Base-by-base conservation (phyloP, 2,888 invertebrate species). In the Yponomeuta sedellus region DNA sequence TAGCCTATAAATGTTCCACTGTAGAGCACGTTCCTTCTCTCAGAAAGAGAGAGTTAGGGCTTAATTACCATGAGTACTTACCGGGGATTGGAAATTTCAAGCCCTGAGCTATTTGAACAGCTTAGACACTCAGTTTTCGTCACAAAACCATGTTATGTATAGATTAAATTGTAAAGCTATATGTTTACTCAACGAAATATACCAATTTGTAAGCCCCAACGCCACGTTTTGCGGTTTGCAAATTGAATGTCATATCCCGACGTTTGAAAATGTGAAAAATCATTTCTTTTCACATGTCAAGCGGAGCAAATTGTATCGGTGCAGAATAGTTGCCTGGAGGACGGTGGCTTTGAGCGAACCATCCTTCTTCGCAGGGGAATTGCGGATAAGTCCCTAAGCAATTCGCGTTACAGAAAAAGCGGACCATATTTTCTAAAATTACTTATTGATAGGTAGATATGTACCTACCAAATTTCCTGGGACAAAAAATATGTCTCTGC, bases 381-480 rank as follows among this genome's bases (percentile, higher is more conserved):
- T 72, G 70, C 44, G 44, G 73, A 77, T 72, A 76, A 73, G 79
- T 78, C 81, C 82, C 75, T 69, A 75, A 69, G 75, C 78, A 81
- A 83, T 83, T 78, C 81, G 71, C 76, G 77, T 73, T 72, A 66
- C 67, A 64, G 62, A 73, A 72, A 52, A 12, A 52, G 1, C 16
- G 44, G 16, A 69, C 70, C 70, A 76, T 73, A 74, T 75, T 70
- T 69, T 64, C 70, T 72, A 19, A 77, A 78, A 73, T 73, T 76
- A 75, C 75, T 79, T 79, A 74, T 72, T 69, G 72, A 69, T 75
- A 74, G 71, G 74, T 71, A 73, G 2, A 10, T 44, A 44, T 2
- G 12, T 44, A 52, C 16, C 16, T 34, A 34, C 34, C 5, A 34
- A 10, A 8, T 34, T 34, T 34, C 34, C 10, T 6, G 34, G 34